These are phyloP conservation scores for Sipha flava DNA, from an alignment of 1,140 invertebrate genomes.

Conservation along the genomic window DNA sequence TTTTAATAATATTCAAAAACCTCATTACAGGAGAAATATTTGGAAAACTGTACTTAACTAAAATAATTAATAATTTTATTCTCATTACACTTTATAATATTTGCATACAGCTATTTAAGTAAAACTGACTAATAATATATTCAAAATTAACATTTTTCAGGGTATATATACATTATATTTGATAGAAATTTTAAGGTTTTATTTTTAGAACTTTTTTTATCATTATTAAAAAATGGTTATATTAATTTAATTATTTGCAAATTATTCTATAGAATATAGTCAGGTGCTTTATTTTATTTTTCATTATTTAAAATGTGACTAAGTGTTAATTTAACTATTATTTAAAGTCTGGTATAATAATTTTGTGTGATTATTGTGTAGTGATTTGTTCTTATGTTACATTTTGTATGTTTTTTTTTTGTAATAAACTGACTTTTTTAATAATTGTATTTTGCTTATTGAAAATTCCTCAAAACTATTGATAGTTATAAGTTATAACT, in stretches of 20 bases:
- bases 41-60: neutral
- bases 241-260: neutral
- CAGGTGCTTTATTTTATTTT: neutral
- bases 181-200: neutral
- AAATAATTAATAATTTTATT: neutral
- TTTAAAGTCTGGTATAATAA: neutral
- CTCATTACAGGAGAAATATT: neutral
- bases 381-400: neutral
- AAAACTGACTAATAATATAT: neutral
- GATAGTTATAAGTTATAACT: too few relatives aligned
- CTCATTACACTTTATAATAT: neutral
- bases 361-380: neutral
- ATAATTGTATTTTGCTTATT: neutral
- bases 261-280: neutral
- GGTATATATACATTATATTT: constrained; percentile 12
- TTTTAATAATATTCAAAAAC: neutral
- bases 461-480: neutral
- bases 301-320: neutral
- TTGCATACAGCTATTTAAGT: neutral
- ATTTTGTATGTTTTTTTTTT: neutral
- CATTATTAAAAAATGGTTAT: neutral
- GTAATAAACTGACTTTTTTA: neutral
- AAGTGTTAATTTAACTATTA: neutral
- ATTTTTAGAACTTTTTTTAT: neutral
- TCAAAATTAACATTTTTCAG: neutral